These are phyloP conservation scores for Rhynchophorus ferrugineus DNA, from an alignment of 1,140 invertebrate species.

Conservation along the genomic window DNA sequence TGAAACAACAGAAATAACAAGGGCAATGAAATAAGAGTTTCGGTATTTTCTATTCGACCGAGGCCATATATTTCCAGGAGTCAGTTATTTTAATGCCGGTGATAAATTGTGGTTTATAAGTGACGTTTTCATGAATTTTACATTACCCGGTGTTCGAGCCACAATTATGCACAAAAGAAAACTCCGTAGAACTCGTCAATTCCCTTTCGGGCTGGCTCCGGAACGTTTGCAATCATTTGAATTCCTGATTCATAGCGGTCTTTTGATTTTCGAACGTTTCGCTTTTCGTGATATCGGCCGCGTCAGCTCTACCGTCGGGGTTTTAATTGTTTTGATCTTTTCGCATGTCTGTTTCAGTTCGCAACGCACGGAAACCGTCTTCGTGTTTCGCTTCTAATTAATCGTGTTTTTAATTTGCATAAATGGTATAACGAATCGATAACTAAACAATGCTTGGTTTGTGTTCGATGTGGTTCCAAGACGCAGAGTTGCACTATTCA, in stretches of 20 bases:
- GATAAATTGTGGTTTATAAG: slow-evolving; percentile 25
- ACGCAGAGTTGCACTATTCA: too few relatives aligned
- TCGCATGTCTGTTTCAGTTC: too few relatives aligned
- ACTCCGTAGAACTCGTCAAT: slow-evolving; percentile 6
- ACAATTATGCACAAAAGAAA: slow-evolving; percentile 23
- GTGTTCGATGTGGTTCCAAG: too few relatives aligned
- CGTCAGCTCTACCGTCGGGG: too few relatives aligned
- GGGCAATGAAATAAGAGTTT: slow-evolving; percentile 4
- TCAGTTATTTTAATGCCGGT: slow-evolving; percentile 21
- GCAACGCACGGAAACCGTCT: too few relatives aligned
- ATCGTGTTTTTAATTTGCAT: too few relatives aligned
- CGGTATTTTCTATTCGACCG: background rate
- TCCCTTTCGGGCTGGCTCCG: slow-evolving; percentile 16
- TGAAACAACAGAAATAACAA: background rate
- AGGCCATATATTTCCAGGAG: slow-evolving; percentile 14
- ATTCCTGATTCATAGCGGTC: background rate
- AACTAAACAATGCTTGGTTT: too few relatives aligned
- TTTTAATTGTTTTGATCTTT: too few relatives aligned
- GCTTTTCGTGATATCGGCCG: too few relatives aligned
- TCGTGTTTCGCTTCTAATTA: too few relatives aligned
- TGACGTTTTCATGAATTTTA: slow-evolving; percentile 26
- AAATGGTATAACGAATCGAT: too few relatives aligned
- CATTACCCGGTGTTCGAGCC: slow-evolving; percentile 21
- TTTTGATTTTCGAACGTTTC: background rate
- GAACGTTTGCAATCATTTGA: slow-evolving; percentile 10